Evolutionary conservation across 2,113 vertebrate genomes (phyloP).

Genomic region (Chelonoidis abingdonii): DNA sequence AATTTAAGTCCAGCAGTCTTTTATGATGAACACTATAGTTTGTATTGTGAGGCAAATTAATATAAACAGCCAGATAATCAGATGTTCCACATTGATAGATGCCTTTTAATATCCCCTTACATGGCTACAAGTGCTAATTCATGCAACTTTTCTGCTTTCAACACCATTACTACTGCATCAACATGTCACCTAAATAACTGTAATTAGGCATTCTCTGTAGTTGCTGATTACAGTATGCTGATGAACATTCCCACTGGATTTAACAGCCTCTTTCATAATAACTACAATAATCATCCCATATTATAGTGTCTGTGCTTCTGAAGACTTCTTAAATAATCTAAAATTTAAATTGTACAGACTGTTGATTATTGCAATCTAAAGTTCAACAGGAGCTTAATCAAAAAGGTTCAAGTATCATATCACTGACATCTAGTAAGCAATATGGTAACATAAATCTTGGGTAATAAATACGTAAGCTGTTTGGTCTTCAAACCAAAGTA

Average conservation of each 20-base stretch:
- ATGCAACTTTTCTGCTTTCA: conserved; percentile 75
- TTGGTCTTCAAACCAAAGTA: conserved; percentile 58
- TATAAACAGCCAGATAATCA: conserved; percentile 62
- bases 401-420: conserved; percentile 77
- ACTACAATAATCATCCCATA: conserved; percentile 82
- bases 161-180: conserved; percentile 73
- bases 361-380: conserved; percentile 84
- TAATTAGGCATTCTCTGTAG: conserved; percentile 81
- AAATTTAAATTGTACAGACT: conserved; percentile 82
- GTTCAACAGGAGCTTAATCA: conserved; percentile 85
- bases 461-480: conserved; percentile 65
- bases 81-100: conserved; percentile 54
- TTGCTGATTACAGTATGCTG: conserved; percentile 82
- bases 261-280: conserved; percentile 77
- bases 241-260: conserved; percentile 84
- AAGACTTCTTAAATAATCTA: conserved; percentile 83
- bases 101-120: conserved; percentile 72
- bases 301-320: conserved; percentile 80
- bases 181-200: conserved; percentile 83
- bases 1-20: not conserved
- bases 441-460: conserved; percentile 64
- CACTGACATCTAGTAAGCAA: conserved; percentile 71
- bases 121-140: conserved; percentile 68
- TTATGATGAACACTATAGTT: conserved; percentile 52
- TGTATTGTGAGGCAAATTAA: conserved; percentile 58